Conservation (phyloP, 1,140 invertebrate genomes). For the Pinna nobilis region DNA sequence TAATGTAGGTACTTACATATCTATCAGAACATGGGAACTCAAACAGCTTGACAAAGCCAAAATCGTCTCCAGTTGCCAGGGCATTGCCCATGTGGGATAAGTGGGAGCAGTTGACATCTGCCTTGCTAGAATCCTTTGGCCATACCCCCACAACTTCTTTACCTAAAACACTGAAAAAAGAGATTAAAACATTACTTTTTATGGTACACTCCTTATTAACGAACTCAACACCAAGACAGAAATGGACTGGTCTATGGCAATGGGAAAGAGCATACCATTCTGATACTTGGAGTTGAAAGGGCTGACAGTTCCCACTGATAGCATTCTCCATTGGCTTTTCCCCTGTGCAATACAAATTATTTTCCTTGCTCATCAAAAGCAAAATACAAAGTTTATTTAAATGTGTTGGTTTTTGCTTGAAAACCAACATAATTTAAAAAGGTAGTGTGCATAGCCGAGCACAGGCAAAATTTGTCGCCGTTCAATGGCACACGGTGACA, state of each 20-base stretch:
- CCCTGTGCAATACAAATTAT: too few relatives aligned
- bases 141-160: conserved; percentile 74
- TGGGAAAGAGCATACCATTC: too few relatives aligned
- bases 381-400: neutral
- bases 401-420: too few relatives aligned
- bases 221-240: neutral
- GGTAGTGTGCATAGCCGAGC: too few relatives aligned
- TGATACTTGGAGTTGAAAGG: too few relatives aligned
- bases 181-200: conserved; percentile 3
- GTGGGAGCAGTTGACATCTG: conserved; percentile 73
- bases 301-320: too few relatives aligned
- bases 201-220: neutral
- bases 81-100: conserved; percentile 69
- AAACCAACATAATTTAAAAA: too few relatives aligned
- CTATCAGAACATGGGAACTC: conserved; percentile 71
- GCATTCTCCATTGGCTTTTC: neutral
- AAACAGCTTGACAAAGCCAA: conserved; percentile 74
- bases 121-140: conserved; percentile 68
- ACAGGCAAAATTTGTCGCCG: too few relatives aligned
- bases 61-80: conserved; percentile 74
- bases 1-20: conserved; percentile 64
- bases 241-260: too few relatives aligned
- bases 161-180: conserved; percentile 68
- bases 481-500: too few relatives aligned
- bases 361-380: neutral